Conservation (phyloP, 2,113 vertebrate species). For the Aegotheles bennettii region DNA sequence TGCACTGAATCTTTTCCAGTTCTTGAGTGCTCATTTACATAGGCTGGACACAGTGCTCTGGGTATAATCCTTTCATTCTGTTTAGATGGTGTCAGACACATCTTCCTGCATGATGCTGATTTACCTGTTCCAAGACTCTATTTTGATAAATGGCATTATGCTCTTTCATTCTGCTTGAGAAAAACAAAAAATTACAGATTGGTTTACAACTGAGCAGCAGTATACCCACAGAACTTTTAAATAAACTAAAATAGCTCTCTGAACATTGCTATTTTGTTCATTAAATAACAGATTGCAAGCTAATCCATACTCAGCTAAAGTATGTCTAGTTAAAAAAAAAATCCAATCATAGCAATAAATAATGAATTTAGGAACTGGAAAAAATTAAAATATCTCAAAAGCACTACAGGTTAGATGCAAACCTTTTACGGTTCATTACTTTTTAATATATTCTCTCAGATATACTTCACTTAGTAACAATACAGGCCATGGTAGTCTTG, state of each 20-base stretch:
- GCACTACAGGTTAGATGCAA: constrained; percentile 44
- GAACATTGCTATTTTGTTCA: constrained; percentile 27
- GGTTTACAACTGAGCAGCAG: constrained; percentile 8
- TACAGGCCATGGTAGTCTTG: constrained; percentile 18
- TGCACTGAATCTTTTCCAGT: not conserved
- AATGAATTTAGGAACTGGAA: constrained; percentile 38
- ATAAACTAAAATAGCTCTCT: constrained; percentile 5
- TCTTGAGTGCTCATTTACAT: not conserved
- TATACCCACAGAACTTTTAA: not conserved
- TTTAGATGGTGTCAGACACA: not conserved
- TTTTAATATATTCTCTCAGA: constrained; percentile 62
- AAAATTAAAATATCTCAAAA: constrained; percentile 41
- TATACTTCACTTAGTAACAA: constrained; percentile 53
- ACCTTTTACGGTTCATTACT: constrained; percentile 58
- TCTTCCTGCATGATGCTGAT: not conserved
- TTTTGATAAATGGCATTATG: constrained; percentile 16
- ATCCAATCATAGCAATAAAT: not conserved
- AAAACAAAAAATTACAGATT: not conserved
- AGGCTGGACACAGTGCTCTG: not conserved
- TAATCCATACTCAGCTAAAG: constrained; percentile 36
- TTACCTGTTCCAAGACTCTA: not conserved
- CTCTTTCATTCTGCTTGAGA: not conserved
- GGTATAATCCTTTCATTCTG: not conserved
- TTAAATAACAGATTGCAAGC: constrained; percentile 47
- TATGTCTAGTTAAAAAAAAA: not conserved